Base-by-base conservation (phyloP, 2,113 vertebrate genomes). In the Trachemys scripta region DNA sequence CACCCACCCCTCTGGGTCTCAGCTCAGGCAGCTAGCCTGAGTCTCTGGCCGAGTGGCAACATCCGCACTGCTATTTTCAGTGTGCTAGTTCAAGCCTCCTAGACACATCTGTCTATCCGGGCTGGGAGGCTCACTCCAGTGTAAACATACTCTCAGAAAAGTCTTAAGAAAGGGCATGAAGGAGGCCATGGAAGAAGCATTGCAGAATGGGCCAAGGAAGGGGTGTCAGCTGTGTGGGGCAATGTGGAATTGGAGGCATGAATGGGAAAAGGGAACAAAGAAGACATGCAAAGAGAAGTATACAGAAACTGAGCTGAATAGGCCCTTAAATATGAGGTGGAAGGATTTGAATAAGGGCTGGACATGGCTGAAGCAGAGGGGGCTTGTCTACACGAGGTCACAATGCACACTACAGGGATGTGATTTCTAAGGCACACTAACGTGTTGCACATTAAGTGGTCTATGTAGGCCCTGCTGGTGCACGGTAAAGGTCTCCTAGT, bases 61-160 rank as follows among this genome's bases (percentile, higher is more conserved):
- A 6, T 45, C 45, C 45, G 6, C 45, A 45, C 45, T 45, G 45
- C 45, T 45, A 45, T 45, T 45, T 45, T 45, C 45, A 45, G 45
- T 45, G 45, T 45, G 45, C 45, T 20, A 20, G 53, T 20, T 54
- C 53, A 54, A 16, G 53, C 3, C 53, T 54, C 19, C 53, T 54
- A 54, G 53, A 20, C 53, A 54, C 19, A 1, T 54, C 53, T 54
- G 53, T 54, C 53, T 20, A 54, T 20, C 19, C 7, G 19, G 19
- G 53, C 19, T 54, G 53, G 53, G 53, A 54, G 53, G 20, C 53
- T 20, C 53, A 82, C 50, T 3, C 3, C 69, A 94, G 91, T 65
- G 88, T 54, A 49, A 29, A 45, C 62, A 93, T 88, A 45, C 88
- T 72, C 51, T 93, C 76, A 87, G 76, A 87, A 93, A 92, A 80